These are phyloP conservation scores for Hirtodrosophila trivittata DNA, from an alignment of 2,888 invertebrate genomes.

Conservation along the genomic window DNA sequence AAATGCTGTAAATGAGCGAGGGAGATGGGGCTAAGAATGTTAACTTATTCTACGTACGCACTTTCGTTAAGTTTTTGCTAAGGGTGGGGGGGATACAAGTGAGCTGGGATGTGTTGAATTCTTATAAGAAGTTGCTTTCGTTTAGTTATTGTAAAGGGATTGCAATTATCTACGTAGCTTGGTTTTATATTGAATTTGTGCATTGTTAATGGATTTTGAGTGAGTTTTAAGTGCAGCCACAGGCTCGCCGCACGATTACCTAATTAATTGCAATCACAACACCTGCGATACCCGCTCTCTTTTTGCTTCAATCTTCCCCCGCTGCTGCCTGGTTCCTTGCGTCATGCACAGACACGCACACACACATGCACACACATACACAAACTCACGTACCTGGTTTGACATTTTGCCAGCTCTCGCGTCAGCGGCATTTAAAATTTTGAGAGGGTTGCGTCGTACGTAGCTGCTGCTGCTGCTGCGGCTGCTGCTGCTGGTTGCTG, in stretches of 20 bases:
- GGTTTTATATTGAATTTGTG: conserved; percentile 38
- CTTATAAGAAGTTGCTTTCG: too few relatives aligned
- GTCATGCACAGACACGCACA: conserved; percentile 34
- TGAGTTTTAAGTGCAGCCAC: conserved; percentile 25
- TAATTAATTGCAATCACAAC: conserved; percentile 26
- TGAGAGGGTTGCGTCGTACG: conserved; percentile 66
- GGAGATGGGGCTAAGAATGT: too few relatives aligned
- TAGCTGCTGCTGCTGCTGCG: conserved; percentile 13
- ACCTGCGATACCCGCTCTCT: conserved; percentile 13
- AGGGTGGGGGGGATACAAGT: too few relatives aligned
- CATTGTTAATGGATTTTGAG: conserved; percentile 34
- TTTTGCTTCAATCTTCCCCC: conserved; percentile 9
- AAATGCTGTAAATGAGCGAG: too few relatives aligned
- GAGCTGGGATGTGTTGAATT: too few relatives aligned
- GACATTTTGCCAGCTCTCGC: conserved; percentile 62
- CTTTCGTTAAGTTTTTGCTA: too few relatives aligned
- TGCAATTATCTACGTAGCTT: too few relatives aligned
- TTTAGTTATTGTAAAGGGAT: too few relatives aligned
- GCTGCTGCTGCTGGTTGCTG: conserved; percentile 29
- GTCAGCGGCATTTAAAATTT: conserved; percentile 37
- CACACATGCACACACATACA: background rate
- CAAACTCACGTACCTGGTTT: conserved; percentile 54
- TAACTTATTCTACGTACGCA: too few relatives aligned
- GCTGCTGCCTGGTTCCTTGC: conserved; percentile 30
- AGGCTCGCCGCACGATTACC: conserved; percentile 13